Percentiles rank a stretch among this genome's conserved stretches.
Evolutionary conservation across 2,113 vertebrate genomes (phyloP).

Genomic region (Capra hircus): DNA sequence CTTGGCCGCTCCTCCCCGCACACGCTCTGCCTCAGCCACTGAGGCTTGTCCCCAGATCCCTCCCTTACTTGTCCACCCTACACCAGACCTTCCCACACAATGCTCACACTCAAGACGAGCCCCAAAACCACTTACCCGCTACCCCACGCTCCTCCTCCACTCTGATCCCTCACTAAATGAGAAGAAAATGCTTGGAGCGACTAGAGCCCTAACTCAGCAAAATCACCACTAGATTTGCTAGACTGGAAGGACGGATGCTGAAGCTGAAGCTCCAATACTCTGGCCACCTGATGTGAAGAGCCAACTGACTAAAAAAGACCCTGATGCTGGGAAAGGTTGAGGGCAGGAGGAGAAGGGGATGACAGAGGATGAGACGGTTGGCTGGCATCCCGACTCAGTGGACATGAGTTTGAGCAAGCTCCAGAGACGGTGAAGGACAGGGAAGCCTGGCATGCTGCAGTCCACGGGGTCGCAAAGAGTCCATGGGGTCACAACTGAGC

Average conservation of each 20-base stretch:
- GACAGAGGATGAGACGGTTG: not conserved
- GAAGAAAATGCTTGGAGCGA: not conserved
- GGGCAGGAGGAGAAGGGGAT: not conserved
- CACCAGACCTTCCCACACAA: not conserved
- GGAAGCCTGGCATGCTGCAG: not conserved
- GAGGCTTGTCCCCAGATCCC: no score
- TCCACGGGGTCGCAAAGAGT: not conserved
- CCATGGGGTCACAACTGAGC: not conserved
- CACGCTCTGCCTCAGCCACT: not conserved
- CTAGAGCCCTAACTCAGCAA: not conserved
- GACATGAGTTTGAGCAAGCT: not conserved
- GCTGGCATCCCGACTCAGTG: not conserved
- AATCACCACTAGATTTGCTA: not conserved
- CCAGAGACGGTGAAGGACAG: not conserved
- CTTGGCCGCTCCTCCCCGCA: rapidly evolving
- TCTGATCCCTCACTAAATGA: not conserved
- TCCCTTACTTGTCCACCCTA: no score
- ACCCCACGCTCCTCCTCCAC: rapidly evolving
- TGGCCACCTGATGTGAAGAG: not conserved
- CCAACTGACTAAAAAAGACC: not conserved
- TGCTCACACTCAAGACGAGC: not conserved
- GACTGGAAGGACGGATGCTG: not conserved
- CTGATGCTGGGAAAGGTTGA: not conserved
- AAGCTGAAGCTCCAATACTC: not conserved
- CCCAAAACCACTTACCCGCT: rapidly evolving